Evolutionary conservation across 2,797 vertebrate genomes (phyloP).

Genomic region (Chelonia mydas): DNA sequence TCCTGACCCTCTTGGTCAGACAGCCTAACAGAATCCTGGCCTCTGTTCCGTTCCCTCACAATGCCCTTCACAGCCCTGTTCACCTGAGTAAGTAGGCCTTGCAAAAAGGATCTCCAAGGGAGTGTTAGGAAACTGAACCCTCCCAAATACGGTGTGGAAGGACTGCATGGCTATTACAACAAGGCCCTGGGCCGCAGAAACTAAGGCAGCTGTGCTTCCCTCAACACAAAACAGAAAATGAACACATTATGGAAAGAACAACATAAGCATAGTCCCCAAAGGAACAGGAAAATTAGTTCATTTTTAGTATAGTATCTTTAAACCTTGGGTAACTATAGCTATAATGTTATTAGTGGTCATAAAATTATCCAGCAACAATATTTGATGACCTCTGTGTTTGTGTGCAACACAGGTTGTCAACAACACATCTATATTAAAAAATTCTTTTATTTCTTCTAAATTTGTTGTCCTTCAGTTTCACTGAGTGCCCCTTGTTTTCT

Average conservation of each 20-base stretch:
- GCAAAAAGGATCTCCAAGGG: background rate
- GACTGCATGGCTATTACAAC: background rate
- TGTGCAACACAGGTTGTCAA: background rate
- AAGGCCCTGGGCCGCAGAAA: background rate
- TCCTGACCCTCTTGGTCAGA: background rate
- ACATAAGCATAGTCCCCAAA: background rate
- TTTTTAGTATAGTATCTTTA: background rate
- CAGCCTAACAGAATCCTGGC: background rate
- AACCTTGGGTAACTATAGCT: background rate
- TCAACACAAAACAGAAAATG: background rate
- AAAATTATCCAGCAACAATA: background rate
- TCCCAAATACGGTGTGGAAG: background rate
- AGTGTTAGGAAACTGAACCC: background rate
- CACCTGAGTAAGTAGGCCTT: background rate
- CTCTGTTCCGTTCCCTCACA: background rate
- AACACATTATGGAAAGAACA: background rate
- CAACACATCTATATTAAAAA: background rate
- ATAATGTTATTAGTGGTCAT: background rate
- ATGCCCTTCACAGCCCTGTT: background rate
- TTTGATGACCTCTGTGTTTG: background rate
- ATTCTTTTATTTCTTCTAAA: background rate
- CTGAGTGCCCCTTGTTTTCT: background rate
- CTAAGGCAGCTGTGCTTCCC: fast-evolving
- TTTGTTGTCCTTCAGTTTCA: background rate
- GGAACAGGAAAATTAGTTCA: background rate